Conservation (phyloP, 2,113 vertebrate genomes). For the Rana temporaria region DNA sequence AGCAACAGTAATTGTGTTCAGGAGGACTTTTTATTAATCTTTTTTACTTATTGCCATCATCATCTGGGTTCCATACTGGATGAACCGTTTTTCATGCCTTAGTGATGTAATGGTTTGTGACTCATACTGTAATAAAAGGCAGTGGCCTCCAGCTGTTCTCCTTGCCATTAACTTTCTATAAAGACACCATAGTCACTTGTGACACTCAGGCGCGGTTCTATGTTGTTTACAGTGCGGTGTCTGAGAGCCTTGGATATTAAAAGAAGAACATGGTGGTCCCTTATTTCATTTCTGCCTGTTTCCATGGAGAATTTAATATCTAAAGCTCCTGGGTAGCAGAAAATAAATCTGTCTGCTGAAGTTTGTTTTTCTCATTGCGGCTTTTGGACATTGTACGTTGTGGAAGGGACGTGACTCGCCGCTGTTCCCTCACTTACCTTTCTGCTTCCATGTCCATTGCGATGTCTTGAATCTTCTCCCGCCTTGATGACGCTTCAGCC, state of each 20-base stretch:
- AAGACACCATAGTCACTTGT: background rate
- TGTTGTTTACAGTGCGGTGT: constrained; percentile 24
- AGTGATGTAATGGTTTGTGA: constrained; percentile 19
- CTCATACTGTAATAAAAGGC: constrained; percentile 3
- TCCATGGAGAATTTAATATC: constrained; percentile 49
- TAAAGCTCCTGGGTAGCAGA: constrained; percentile 4
- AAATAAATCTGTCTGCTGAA: constrained; percentile 22
- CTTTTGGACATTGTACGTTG: background rate
- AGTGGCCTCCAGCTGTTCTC: constrained; percentile 30
- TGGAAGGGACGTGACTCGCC: background rate
- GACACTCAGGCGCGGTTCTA: constrained; percentile 7
- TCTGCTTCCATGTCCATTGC: too few species aligned
- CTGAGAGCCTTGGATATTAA: constrained; percentile 15
- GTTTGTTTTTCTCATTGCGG: constrained; percentile 28
- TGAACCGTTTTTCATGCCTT: background rate
- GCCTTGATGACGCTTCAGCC: too few species aligned
- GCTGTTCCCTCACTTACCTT: too few species aligned
- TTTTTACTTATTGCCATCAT: background rate
- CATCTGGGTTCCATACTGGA: background rate
- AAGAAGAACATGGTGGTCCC: constrained; percentile 16
- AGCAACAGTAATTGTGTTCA: too few species aligned
- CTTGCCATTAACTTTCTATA: background rate
- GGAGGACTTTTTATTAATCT: too few species aligned
- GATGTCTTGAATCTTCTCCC: too few species aligned
- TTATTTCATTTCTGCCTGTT: constrained; percentile 10